Base-by-base conservation (phyloP, 2,797 vertebrate species). In the Rhyacichthys aspro region DNA sequence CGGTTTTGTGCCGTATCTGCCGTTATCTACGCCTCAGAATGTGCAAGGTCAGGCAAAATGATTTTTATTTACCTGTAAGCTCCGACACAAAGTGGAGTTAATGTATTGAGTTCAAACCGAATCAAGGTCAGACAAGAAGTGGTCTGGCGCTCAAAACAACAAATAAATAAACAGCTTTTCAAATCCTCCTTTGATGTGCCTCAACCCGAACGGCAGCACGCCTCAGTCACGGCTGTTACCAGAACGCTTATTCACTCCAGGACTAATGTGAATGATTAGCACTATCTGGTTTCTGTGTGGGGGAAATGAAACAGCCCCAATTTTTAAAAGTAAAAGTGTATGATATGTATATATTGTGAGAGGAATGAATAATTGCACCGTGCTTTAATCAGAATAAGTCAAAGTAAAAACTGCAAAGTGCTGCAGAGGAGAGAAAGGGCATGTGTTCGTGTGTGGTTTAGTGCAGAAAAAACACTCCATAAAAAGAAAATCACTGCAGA, bases 141-240 rank as follows among this genome's bases (percentile, higher is more conserved):
- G 61, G 12, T 59, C 60, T 74, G 49, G 69, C 7, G 28, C 55
- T 78, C 59, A 69, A 73, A 79, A 73, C 62, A 76, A 62, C 74
- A 84, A 83, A 81, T 64, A 75, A 71, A 83, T 71, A 85, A 84
- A 82, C 76, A 70, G 56, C 55, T 72, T 76, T 76, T 67, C 58
- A 64, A 76, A 67, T 5, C 0, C 42, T 33, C 43, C 72, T 85
- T 85, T 88, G 71, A 84, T 82, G 84, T 85, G 70, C 58, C 6
- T 46, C 62, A 69, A 68, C 76, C 57, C 28, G 5, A 76, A 73
- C 63, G 23, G 17, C 50, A 75, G 72, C 44, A 61, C 60, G 65
- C 17, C 70, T 45, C 66, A 16, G 70, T 73, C 75, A 76, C 23
- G n/a, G 66, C 58, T 75, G 72, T 73, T 67, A 67, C 44, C 43